Evolutionary conservation across 1,140 invertebrate species (phyloP).

Genomic region (Scaptomyza montana): DNA sequence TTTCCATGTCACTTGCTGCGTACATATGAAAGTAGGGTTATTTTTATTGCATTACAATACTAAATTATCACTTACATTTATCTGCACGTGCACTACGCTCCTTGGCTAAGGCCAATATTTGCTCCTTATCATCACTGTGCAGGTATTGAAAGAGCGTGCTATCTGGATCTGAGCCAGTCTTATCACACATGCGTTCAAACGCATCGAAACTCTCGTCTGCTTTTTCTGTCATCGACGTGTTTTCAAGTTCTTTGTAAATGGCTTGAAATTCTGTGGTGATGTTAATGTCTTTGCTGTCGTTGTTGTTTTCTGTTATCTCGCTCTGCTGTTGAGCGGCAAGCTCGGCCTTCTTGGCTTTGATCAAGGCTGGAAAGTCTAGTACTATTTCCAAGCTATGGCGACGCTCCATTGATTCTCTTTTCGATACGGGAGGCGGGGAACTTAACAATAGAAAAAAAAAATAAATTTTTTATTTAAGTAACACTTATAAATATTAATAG

Average conservation of each 20-base stretch:
- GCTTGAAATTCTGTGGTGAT: not conserved
- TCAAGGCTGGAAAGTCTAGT: constrained; percentile 41
- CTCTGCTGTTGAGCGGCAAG: not conserved
- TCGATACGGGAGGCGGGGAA: not conserved
- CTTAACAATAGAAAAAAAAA: constrained; percentile 19
- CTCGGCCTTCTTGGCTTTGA: constrained; percentile 21
- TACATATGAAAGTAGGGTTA: too few species aligned
- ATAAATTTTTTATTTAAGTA: not conserved
- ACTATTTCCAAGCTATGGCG: constrained; percentile 54
- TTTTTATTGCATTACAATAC: too few species aligned
- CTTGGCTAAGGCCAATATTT: constrained; percentile 61
- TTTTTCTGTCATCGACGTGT: not conserved
- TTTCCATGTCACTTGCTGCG: constrained; percentile 47
- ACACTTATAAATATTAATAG: constrained; percentile 9
- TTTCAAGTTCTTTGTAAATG: constrained; percentile 8
- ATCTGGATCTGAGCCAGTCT: constrained; percentile 75
- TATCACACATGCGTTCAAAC: constrained; percentile 77
- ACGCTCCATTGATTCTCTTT: constrained; percentile 30
- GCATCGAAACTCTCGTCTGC: constrained; percentile 69
- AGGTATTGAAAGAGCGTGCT: constrained; percentile 77
- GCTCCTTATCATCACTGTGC: constrained; percentile 59
- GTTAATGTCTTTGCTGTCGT: constrained; percentile 3
- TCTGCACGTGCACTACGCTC: constrained; percentile 39
- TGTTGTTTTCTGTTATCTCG: not conserved
- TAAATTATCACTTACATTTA: constrained; percentile 24